phyloP scores from a whole-genome alignment of 2,888 invertebrate genomes.

The Syrphus vitripennis region DNA sequence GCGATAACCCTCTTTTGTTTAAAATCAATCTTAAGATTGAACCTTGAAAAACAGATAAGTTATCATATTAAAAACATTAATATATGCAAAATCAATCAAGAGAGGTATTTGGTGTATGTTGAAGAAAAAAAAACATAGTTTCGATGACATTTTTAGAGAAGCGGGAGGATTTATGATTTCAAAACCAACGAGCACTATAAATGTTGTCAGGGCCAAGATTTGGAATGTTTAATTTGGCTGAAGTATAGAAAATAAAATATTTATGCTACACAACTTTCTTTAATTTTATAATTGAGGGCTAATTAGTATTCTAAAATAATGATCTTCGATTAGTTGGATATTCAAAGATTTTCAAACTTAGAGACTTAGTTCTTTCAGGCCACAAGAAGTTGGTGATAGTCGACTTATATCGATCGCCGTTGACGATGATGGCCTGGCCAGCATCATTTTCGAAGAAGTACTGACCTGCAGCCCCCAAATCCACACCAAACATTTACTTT shows the following conservation, averaged over 20 bases:
- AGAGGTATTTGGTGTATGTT: not conserved
- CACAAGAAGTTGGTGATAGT: no score
- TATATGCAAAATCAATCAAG: not conserved
- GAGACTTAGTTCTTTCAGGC: no score
- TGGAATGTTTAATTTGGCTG: not conserved
- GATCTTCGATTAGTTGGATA: not conserved
- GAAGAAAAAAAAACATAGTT: not conserved
- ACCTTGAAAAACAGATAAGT: not conserved
- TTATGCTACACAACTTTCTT: not conserved
- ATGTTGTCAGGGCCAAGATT: not conserved
- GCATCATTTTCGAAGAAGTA: no score
- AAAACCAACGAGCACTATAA: not conserved
- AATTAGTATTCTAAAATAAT: not conserved
- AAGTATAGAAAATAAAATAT: no score
- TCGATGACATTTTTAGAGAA: not conserved
- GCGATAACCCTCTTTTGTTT: not conserved
- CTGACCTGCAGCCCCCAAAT: no score
- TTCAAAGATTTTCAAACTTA: no score
- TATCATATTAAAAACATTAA: not conserved
- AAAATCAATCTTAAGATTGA: not conserved
- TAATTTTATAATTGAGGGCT: not conserved
- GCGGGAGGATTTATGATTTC: not conserved
- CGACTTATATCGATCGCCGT: no score
- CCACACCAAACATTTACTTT: no score
- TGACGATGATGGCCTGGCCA: no score